Base-by-base conservation (phyloP, 1,140 invertebrate species). In the Drosophila watanabei region DNA sequence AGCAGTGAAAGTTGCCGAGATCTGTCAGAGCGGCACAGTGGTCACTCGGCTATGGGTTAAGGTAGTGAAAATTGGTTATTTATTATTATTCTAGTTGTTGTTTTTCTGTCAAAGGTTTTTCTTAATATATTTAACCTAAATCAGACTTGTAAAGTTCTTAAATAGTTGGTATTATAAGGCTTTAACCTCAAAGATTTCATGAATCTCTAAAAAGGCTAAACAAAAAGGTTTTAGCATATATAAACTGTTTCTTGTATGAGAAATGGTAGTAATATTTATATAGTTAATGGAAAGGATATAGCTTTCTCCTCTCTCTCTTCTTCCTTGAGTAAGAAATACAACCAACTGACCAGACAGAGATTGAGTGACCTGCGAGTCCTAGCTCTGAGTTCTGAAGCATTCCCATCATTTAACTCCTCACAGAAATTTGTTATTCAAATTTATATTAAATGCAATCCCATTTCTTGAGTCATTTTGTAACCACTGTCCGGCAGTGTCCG, bases 1-100 rank as follows among this genome's bases (percentile, higher is more conserved):
- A 72, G 68, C 68, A 73, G 68, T 73, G 70, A 73, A 73, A 73
- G 70, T 73, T 73, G 70, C 56, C 28, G 30, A 56, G 54, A 57
- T 57, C 54, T 24, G 54, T 73, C 68, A 51, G 45, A 51, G 52
- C 48, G 70, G 65, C 39, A 49, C 45, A 48, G 45, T 71, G 68
- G 54, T 57, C 54, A 57, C 35, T 57, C 35, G 16, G 13, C 4
- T 1, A 10, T 37, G 14, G 10, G 1, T 20, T 24, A 16, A n/a
- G 18, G 2, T 56, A 33, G 7, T 56, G 18, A 28, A 39, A 11
- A 24, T 6, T 37, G n/a, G n/a, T 5, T 0, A 39, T 2, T 20
- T 33, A 18, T 20, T 16, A 10, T 16, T 14, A 20, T 46, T 46
- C 18, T 20, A 13, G 5, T 46, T 20, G 0, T 18, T 5, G 11